phyloP scores from a whole-genome alignment of 2,888 invertebrate species.

The Chorisops tibialis region DNA sequence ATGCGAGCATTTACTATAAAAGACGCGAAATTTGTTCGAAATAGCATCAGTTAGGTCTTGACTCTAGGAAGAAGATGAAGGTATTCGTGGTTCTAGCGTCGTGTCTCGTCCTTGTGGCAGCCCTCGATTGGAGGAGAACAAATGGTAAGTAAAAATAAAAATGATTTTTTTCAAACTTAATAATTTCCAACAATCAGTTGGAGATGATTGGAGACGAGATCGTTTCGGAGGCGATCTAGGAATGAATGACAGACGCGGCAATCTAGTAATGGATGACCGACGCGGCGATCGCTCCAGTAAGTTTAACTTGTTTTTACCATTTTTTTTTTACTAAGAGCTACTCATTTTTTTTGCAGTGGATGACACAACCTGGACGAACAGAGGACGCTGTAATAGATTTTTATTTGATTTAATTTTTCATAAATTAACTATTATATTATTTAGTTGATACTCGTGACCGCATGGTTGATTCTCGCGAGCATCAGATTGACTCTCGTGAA shows the following conservation, averaged over 20 bases:
- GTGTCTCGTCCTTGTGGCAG: not conserved
- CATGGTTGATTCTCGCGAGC: not conserved
- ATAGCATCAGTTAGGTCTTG: not conserved
- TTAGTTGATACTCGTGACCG: not conserved
- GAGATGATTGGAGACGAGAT: not conserved
- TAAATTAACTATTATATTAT: not conserved
- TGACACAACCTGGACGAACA: no score
- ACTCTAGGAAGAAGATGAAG: constrained; percentile 2
- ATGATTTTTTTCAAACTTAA: not conserved
- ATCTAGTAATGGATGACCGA: constrained; percentile 5
- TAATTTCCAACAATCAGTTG: not conserved
- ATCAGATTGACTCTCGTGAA: not conserved
- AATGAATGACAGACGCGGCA: not conserved
- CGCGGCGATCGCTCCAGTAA: not conserved
- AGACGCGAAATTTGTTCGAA: no score
- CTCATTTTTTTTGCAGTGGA: no score
- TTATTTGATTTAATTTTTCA: no score
- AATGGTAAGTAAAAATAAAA: not conserved
- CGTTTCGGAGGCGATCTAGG: not conserved
- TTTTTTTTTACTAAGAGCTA: no score
- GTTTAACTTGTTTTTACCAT: not conserved
- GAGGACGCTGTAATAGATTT: no score
- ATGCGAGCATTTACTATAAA: no score
- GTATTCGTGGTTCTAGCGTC: constrained; percentile 2
- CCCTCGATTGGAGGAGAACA: not conserved